These are phyloP conservation scores for Lamellibrachia satsuma DNA, from an alignment of 2,888 invertebrate species.

Conservation along the genomic window DNA sequence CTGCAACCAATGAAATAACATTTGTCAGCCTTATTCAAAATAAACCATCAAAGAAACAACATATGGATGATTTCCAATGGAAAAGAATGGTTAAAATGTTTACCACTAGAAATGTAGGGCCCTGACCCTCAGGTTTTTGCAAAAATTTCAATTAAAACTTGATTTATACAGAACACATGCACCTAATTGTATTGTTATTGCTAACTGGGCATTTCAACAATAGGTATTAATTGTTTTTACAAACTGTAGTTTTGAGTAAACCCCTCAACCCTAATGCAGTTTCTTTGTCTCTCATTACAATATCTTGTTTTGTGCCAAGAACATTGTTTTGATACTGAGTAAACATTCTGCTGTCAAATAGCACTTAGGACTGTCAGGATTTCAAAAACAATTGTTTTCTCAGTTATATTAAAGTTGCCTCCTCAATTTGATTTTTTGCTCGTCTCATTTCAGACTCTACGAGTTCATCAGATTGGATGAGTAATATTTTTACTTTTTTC, in stretches of 20 bases:
- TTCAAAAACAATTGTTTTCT: not conserved
- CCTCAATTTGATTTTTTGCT: too few species aligned
- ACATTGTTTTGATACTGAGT: not conserved
- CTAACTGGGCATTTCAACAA: too few species aligned
- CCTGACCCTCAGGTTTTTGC: too few species aligned
- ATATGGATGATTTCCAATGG: too few species aligned
- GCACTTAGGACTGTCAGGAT: not conserved
- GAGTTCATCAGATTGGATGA: too few species aligned
- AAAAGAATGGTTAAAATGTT: too few species aligned
- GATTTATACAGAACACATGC: not conserved
- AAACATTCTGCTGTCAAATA: conserved; percentile 11
- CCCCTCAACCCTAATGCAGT: not conserved
- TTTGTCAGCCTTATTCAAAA: not conserved
- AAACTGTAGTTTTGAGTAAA: not conserved
- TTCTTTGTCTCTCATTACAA: not conserved
- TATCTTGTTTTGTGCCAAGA: not conserved
- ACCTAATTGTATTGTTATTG: not conserved
- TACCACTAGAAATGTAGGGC: too few species aligned
- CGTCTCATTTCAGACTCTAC: too few species aligned
- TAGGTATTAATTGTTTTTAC: not conserved
- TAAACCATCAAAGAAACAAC: not conserved
- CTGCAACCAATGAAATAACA: conserved; percentile 69
- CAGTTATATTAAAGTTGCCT: not conserved
- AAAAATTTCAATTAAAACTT: too few species aligned
- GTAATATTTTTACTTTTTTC: too few species aligned